These are phyloP conservation scores for Netta rufina DNA, from an alignment of 2,797 vertebrate genomes.

Conservation along the genomic window DNA sequence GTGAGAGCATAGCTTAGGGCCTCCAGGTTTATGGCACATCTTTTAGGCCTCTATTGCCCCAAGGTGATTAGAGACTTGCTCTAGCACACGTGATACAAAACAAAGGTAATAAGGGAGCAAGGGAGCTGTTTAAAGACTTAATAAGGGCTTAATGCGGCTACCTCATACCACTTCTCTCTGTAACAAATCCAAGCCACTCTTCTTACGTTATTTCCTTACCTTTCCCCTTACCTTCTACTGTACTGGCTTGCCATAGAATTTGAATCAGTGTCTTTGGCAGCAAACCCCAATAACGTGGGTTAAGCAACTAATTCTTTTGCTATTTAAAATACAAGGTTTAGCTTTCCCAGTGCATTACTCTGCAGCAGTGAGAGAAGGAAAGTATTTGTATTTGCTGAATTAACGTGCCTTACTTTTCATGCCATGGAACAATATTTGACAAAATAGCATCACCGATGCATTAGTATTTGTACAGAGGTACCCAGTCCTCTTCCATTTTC, in stretches of 20 bases:
- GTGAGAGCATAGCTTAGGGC: background rate
- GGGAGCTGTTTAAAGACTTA: background rate
- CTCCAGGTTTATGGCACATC: background rate
- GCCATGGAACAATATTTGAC: background rate
- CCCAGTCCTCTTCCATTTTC: background rate
- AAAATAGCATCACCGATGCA: background rate
- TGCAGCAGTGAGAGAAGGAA: background rate
- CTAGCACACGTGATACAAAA: accelerated
- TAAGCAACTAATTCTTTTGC: background rate
- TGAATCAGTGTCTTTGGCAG: background rate
- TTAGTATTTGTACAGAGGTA: background rate
- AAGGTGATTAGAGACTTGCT: background rate
- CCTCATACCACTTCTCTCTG: background rate
- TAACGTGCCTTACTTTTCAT: background rate
- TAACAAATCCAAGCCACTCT: background rate
- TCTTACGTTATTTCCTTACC: background rate
- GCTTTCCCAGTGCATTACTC: background rate
- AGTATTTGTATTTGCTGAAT: background rate
- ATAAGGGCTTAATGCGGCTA: background rate
- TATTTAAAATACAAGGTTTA: background rate
- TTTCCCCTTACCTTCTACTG: background rate
- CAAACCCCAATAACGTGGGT: background rate
- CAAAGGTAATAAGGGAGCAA: background rate
- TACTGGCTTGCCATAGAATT: background rate
- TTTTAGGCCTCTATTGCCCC: background rate